Conservation (phyloP, 2,888 invertebrate species). For the Arge pagana region DNA sequence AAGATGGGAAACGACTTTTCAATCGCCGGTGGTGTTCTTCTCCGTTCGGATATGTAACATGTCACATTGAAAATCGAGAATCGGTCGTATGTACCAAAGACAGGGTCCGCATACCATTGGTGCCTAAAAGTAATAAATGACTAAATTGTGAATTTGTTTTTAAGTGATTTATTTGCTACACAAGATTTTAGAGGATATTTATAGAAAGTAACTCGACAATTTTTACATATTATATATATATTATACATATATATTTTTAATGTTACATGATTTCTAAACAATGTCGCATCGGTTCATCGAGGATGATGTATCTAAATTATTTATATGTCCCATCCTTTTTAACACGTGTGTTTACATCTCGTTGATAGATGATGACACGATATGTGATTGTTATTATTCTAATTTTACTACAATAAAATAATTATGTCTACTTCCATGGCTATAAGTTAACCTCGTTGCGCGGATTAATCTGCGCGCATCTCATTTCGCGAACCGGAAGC, state of each 20-base stretch:
- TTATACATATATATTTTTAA: slow-evolving; percentile 53
- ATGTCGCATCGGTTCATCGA: slow-evolving; percentile 3
- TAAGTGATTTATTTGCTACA: slow-evolving; percentile 54
- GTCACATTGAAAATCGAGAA: slow-evolving; percentile 45
- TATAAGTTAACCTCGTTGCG: not conserved
- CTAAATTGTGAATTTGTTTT: slow-evolving; percentile 51
- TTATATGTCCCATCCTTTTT: slow-evolving; percentile 56
- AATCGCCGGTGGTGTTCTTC: not conserved
- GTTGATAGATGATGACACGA: slow-evolving; percentile 55
- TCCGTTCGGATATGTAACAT: slow-evolving; percentile 10
- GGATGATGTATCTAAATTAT: slow-evolving; percentile 48
- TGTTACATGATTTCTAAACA: slow-evolving; percentile 56
- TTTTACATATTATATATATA: slow-evolving; percentile 54
- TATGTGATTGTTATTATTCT: slow-evolving; percentile 59
- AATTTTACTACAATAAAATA: slow-evolving; percentile 57
- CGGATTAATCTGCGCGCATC: not conserved
- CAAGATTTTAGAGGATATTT: slow-evolving; percentile 57
- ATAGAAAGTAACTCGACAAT: slow-evolving; percentile 56
- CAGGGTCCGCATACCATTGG: slow-evolving; percentile 60
- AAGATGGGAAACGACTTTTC: too few relatives aligned
- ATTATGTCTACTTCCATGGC: slow-evolving; percentile 39
- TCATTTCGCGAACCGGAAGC: too few relatives aligned
- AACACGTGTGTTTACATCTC: slow-evolving; percentile 53
- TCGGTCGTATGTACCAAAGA: slow-evolving; percentile 59
- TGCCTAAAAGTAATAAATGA: slow-evolving; percentile 51